Evolutionary conservation across 1,140 invertebrate genomes (phyloP).

Genomic region (Drepana arcuata): DNA sequence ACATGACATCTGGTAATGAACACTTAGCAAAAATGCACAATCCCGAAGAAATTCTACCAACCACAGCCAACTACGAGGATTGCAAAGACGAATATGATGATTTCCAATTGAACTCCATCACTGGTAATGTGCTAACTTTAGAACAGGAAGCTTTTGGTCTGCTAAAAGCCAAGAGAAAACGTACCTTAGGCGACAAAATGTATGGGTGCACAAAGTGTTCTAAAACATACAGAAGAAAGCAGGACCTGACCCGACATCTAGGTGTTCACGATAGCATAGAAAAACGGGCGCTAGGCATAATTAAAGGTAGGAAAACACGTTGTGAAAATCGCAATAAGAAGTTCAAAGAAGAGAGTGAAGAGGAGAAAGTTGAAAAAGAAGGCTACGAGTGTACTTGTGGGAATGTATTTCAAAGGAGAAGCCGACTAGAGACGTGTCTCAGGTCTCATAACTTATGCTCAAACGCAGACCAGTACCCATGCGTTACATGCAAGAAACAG

Average conservation of each 20-base stretch:
- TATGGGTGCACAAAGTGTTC: conserved; percentile 40
- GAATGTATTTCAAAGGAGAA: conserved; percentile 39
- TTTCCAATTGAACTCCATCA: conserved; percentile 60
- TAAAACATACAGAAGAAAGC: conserved; percentile 25
- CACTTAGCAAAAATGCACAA: conserved; percentile 30
- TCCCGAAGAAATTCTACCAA: conserved; percentile 54
- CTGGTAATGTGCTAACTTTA: conserved; percentile 47
- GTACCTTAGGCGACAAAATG: conserved; percentile 4
- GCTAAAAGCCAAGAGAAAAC: conserved; percentile 33
- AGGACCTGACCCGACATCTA: conserved; percentile 29
- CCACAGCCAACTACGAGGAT: conserved; percentile 18
- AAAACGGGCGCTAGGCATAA: conserved; percentile 30
- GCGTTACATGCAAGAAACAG: conserved; percentile 41
- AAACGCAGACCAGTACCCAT: conserved; percentile 28
- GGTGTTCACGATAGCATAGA: conserved; percentile 40
- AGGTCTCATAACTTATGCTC: conserved; percentile 37
- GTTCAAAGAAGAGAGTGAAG: conserved; percentile 14
- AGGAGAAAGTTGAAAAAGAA: conserved; percentile 20
- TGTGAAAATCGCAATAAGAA: conserved; percentile 20
- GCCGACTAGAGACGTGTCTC: conserved; percentile 50
- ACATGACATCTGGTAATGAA: conserved; percentile 24
- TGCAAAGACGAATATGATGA: conserved; percentile 26
- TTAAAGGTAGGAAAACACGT: conserved; percentile 34
- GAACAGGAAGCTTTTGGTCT: conserved; percentile 57
- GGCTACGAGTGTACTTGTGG: conserved; percentile 56